Evolutionary conservation across 2,888 invertebrate genomes (phyloP).

Genomic region (Tetheella fluctuosa): DNA sequence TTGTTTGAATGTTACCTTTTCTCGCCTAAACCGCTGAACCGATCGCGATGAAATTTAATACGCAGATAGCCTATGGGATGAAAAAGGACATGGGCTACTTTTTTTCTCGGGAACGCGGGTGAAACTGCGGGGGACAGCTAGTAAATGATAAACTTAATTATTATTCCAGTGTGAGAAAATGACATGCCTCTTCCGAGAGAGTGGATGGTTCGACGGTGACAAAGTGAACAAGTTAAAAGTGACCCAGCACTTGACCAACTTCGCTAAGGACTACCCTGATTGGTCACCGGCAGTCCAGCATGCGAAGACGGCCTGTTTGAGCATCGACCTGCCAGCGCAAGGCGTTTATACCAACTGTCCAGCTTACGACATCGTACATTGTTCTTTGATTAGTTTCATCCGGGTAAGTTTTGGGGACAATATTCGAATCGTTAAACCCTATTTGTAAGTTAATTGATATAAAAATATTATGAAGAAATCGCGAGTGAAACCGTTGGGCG

Average conservation of each 20-base stretch:
- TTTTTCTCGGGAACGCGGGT: no score
- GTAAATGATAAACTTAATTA: background rate
- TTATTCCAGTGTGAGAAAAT: slow-evolving; percentile 58
- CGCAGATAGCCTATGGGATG: no score
- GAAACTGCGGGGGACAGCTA: no score
- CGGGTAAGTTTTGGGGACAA: slow-evolving; percentile 45
- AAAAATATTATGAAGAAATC: no score
- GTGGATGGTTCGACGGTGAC: slow-evolving; percentile 52
- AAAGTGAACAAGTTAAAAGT: slow-evolving; percentile 53
- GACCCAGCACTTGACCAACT: slow-evolving; percentile 47
- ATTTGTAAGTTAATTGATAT: no score
- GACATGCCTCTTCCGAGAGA: slow-evolving; percentile 57
- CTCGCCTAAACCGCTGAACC: no score
- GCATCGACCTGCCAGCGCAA: slow-evolving; percentile 48
- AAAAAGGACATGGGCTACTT: no score
- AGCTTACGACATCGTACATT: slow-evolving; percentile 60
- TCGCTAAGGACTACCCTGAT: slow-evolving; percentile 47
- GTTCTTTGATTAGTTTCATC: slow-evolving; percentile 51
- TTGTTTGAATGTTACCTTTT: no score
- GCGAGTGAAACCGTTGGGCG: no score
- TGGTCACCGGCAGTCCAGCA: slow-evolving; percentile 56
- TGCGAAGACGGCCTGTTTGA: slow-evolving; percentile 51
- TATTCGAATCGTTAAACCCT: no score
- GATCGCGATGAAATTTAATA: no score
- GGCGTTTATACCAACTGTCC: slow-evolving; percentile 60